Conservation (phyloP, 2,888 invertebrate genomes). For the Drosophila stalkeri region DNA sequence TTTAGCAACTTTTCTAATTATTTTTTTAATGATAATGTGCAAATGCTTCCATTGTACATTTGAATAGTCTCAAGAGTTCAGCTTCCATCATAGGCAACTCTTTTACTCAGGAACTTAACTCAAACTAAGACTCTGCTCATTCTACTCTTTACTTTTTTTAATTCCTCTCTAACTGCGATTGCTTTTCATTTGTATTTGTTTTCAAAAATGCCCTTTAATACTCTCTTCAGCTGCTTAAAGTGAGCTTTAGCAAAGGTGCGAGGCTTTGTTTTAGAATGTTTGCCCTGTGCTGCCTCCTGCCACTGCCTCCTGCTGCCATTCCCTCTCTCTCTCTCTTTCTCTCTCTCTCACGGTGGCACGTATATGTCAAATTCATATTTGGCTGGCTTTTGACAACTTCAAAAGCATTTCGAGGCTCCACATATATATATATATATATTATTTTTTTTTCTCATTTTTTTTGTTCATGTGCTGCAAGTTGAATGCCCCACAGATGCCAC, state of each 20-base stretch:
- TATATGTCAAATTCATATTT: constrained; percentile 33
- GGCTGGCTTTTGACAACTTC: constrained; percentile 40
- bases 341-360: background rate
- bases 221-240: background rate
- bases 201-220: background rate
- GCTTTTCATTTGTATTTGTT: background rate
- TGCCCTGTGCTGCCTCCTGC: background rate
- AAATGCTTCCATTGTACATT: no score
- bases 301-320: background rate
- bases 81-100: background rate
- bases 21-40: no score
- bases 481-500: constrained; percentile 18
- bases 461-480: constrained; percentile 25
- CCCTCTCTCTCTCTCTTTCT: background rate
- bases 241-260: background rate
- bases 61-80: no score
- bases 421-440: no score
- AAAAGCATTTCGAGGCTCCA: constrained; percentile 40
- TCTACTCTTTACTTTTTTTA: background rate
- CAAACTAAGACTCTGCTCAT: background rate
- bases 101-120: background rate
- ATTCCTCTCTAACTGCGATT: background rate
- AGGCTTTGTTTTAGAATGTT: constrained; percentile 5
- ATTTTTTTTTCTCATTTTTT: background rate
- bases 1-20: no score